Base-by-base conservation (phyloP, 2,888 invertebrate species). In the Galeruca laticollis region DNA sequence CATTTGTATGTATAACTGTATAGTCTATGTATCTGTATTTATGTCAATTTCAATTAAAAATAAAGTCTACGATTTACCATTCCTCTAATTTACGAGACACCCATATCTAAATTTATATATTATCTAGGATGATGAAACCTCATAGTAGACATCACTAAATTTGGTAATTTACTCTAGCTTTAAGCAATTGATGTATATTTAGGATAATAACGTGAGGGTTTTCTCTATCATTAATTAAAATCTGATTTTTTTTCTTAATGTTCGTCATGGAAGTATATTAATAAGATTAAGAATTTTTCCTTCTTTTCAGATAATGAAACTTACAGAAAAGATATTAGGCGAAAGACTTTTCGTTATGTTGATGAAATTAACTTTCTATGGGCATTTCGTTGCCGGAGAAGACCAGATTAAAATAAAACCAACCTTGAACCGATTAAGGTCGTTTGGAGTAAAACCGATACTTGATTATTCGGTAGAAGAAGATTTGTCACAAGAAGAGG, bases 401-500 rank as follows among this genome's bases (percentile, higher is more conserved):
- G 95, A 97, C 86, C 93, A 94, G 85, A 88, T 91, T 79, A 93
- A 92, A 84, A 96, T 98, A 82, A 89, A 91, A 78, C 97, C 97
- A 43, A 92, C 92, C 65, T 89, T 97, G 78, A 93, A 94, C 83
- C 90, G 92, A 83, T 88, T 99, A 82, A 90, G 95, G 69, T 93
- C 94, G 69, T 99, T 97, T 86, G 99, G 99, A 59, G 99, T 99
- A 15, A 99, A 99, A 86, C 96, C 99, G 60, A 99, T 99, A 83
- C 91, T 99, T 75, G 99, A 99, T 86, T 99, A 99, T 88, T 98
- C 98, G 71, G 99, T 98, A 0, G 99, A 99, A 86, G 97, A 98
- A 83, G 99, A 99, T 84, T 88, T 97, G 77, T 90, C 93, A 18
- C 93, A 95, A 82, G 97, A 97, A 83, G 95, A 98, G 85, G 99